Evolutionary conservation across 2,113 vertebrate genomes (phyloP), one percentile per base, ranked within the genome.

Genomic region (Poeciliopsis turrubarensis): DNA sequence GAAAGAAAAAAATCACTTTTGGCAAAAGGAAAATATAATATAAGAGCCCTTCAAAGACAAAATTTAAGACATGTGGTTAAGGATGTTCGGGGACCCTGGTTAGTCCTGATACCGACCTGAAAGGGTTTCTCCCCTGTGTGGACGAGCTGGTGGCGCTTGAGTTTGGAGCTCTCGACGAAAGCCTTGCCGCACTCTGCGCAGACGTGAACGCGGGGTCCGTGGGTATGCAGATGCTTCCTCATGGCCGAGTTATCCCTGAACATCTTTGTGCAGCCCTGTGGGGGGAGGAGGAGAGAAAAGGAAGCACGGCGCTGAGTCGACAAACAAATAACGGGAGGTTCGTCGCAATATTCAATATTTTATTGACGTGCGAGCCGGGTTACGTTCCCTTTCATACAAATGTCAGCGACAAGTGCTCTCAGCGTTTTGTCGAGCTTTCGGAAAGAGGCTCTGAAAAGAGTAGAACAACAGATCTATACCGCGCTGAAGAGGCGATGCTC

Each of bases 231-330:
- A 74, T 99, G 98, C 90, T 99, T 99, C 90, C 98, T 96, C 98
- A 99, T 99, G 87, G 98, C 98, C 25, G 98, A 99, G 94, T 99
- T 99, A 93, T 99, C 98, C 96, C 98, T 97, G 96, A 99, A 99
- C 98, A 99, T 99, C 94, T 99, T 99, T 82, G 96, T 99, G 94
- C 98, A 99, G 92, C 98, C 98, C 98, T 99, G 84, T 37, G 14
- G 17, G 34, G 34, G 10, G 2, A 10, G 51, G 51, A 22, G 22
- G 60, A 26, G 64, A 13, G 39, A 65, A 2, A 75, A 15, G 3
- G 26, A 30, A 54, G 65, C 30, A 17, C 39, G 68, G 70, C 5
- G 54, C 26, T 9, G 4, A 5, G 60, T 78, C 68, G 51, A n/a
- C 51, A 57, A 54, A 61, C 7, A 30, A 17, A 39, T 29, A 39